Evolutionary conservation across 2,888 invertebrate genomes (phyloP).

Genomic region (Pherbina coryleti): DNA sequence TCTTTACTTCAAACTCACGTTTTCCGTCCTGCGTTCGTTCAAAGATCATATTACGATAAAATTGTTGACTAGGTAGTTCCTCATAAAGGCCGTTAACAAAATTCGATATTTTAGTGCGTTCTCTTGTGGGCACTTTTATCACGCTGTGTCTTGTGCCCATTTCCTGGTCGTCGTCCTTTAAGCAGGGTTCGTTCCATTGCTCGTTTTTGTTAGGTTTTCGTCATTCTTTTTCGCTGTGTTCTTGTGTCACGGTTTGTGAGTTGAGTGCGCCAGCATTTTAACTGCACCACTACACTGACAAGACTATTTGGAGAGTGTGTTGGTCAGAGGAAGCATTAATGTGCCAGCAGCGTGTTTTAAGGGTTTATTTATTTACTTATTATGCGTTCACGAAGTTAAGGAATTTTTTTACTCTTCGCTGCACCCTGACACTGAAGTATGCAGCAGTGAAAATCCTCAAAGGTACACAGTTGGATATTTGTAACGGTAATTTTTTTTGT

Average conservation of each 20-base stretch:
- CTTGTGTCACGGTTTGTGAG: not conserved
- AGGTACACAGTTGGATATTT: slow-evolving; percentile 29
- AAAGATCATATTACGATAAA: slow-evolving; percentile 33
- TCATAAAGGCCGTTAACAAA: not conserved
- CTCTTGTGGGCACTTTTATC: slow-evolving; percentile 11
- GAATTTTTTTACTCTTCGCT: slow-evolving; percentile 3
- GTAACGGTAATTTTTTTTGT: slow-evolving; percentile 30
- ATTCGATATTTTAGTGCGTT: slow-evolving; percentile 7
- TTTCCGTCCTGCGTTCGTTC: not conserved
- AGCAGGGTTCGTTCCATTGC: not conserved
- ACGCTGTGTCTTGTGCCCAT: not conserved
- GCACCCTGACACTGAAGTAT: not conserved
- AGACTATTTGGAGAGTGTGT: not conserved
- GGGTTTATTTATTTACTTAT: slow-evolving; percentile 7
- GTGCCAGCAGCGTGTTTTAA: not conserved
- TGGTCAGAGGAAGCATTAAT: slow-evolving; percentile 1
- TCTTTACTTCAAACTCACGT: not conserved
- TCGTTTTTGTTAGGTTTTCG: not conserved
- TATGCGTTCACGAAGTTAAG: slow-evolving; percentile 2
- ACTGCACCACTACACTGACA: slow-evolving; percentile 3
- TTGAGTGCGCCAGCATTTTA: slow-evolving; percentile 19
- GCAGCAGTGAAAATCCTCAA: not conserved
- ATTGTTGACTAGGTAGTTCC: slow-evolving; percentile 2
- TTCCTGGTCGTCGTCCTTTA: slow-evolving; percentile 5
- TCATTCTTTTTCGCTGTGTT: not conserved